Evolutionary conservation across 1,140 invertebrate species (phyloP).

Genomic region (Drosophila willistoni): DNA sequence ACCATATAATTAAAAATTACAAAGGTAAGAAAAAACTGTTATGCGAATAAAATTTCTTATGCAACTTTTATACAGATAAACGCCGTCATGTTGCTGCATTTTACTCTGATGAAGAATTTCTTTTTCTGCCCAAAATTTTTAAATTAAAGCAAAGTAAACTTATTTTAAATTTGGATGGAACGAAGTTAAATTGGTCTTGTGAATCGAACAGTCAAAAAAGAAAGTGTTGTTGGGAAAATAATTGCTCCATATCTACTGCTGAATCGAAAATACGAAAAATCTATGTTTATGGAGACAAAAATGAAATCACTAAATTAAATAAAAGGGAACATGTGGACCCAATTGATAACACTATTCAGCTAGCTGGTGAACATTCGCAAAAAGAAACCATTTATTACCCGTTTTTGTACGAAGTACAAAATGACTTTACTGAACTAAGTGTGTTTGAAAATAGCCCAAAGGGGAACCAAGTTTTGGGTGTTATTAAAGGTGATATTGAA

Average conservation of each 20-base stretch:
- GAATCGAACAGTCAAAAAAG: background rate
- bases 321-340: background rate
- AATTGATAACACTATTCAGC: background rate
- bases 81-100: no score
- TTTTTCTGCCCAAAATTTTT: background rate
- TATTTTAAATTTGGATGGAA: background rate
- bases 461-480: conserved; percentile 53
- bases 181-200: background rate
- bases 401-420: background rate
- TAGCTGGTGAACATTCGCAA: background rate
- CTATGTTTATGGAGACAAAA: background rate
- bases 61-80: no score
- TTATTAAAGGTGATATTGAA: conserved; percentile 54
- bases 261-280: background rate
- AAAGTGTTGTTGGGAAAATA: background rate
- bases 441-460: conserved; percentile 63
- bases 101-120: no score
- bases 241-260: background rate
- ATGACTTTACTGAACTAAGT: conserved; percentile 23
- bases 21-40: no score
- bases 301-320: background rate
- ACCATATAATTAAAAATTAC: no score
- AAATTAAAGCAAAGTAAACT: background rate
- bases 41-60: no score
- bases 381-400: background rate